phyloP scores from a whole-genome alignment of 2,113 vertebrate genomes.

The Ochotona princeps region DNA sequence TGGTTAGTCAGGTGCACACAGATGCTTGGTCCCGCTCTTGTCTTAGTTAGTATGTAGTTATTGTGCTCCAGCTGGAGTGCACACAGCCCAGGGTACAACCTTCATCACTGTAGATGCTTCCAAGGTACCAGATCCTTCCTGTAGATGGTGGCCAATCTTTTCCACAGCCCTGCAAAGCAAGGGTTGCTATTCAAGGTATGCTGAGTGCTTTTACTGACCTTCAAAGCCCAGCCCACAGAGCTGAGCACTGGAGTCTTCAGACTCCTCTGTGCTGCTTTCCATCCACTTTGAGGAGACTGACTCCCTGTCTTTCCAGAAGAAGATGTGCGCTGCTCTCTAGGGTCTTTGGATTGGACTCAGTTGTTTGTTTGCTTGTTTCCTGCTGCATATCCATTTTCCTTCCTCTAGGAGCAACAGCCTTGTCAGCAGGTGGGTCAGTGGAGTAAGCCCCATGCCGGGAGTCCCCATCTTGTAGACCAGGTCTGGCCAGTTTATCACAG shows the following conservation, averaged over 20 bases:
- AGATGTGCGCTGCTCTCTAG: not conserved
- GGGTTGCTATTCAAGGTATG: not conserved
- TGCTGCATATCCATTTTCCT: not conserved
- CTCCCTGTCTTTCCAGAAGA: not conserved
- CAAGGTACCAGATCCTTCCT: not conserved
- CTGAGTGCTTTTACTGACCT: not conserved
- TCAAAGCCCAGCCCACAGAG: not conserved
- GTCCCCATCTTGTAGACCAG: fast-evolving
- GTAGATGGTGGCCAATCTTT: not conserved
- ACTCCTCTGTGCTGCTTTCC: not conserved
- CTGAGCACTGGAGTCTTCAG: not conserved
- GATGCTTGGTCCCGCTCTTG: slow-evolving; percentile 1
- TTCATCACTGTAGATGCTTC: not conserved
- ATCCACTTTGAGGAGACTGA: not conserved
- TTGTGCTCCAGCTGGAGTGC: not conserved
- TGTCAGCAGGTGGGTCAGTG: not conserved
- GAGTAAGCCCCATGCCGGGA: not conserved
- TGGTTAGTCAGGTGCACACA: slow-evolving; percentile 30
- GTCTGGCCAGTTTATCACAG: not conserved
- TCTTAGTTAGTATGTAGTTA: not conserved
- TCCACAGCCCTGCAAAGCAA: not conserved
- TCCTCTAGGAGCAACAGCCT: not conserved
- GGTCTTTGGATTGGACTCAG: not conserved
- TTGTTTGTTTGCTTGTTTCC: not conserved
- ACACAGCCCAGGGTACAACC: not conserved